Evolutionary conservation across 2,888 invertebrate species (phyloP), one percentile per base, ranked within the genome.

Genomic region (Coleophora deauratella): DNA sequence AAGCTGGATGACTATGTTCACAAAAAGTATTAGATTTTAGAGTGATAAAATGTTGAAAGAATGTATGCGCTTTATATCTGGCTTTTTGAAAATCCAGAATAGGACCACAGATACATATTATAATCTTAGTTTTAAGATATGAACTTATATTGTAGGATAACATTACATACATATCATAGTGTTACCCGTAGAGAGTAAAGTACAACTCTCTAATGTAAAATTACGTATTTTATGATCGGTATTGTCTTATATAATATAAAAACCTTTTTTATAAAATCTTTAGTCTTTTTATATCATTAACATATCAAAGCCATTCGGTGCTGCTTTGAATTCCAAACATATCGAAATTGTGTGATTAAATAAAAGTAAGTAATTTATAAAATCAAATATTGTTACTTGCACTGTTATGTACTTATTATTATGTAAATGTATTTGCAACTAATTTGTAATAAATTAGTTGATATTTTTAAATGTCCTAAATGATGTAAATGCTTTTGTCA

Each of bases 41-140:
- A 63, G 62, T 60, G 58, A 67, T 72, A 70, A 68, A 73, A 72
- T 71, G 68, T 71, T 70, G 63, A 77, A 76, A 81, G 82, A 84
- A 84, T 80, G 80, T 70, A 78, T 75, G 69, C 84, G 84, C 85
- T 85, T 84, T 82, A 82, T 82, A 79, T 84, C 81, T 82, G 76
- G 82, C 81, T 82, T 81, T 75, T 76, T 72, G 72, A 68, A 69
- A 72, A 75, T 77, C 82, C 85, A 77, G 74, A 75, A 72, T 77
- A 80, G 81, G 82, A 80, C 79, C 78, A 82, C 66, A 68, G 67
- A 74, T 35, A 78, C 79, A 81, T 82, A 73, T 70, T 72, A 57
- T 74, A 72, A 62, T 66, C 51, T 62, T 78, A 75, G 70, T 50
- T 43, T 3, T 21, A 4, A 21, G n/a, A 3, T 21, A 21, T 6